Base-by-base conservation (phyloP, 1,140 invertebrate species). In the Berghia stephanieae region DNA sequence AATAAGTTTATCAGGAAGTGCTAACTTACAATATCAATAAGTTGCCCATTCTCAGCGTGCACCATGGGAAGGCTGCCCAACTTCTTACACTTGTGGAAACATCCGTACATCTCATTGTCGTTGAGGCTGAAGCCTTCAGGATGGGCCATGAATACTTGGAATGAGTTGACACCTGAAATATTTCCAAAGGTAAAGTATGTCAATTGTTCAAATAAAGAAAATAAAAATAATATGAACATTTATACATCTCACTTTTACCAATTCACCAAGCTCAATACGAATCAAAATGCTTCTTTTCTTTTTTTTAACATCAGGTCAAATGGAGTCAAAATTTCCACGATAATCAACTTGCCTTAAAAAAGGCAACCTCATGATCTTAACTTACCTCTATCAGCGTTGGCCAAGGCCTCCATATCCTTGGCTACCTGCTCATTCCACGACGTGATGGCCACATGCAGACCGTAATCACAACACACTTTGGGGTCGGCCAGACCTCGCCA, bases 91-190 rank as follows among this genome's bases (percentile, higher is more conserved):
- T 92, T 90, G 81, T 95, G 94, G 84, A 99, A 95, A 3, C 93
- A 92, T 79, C 94, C 92, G 83, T 96, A 95, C 16, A 99, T 90
- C 79, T 98, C 96, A 34, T 93, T 91, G 89, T 99, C 98, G 79
- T 93, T 91, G 18, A 99, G 90, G 95, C 98, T 97, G 86, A 94
- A 95, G 0, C 92, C 87, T 85, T 96, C 95, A 84, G 94, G 95
- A 87, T 99, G 99, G 0, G 97, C 96, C 95, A 99, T 97, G 89
- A 98, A 99, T 92, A 97, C 94, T 91, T 99, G 99, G 90, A 99
- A 99, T 0, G 97, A 98, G 89, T 98, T 99, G 44, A 99, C 91
- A 1, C 98, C 97, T 89, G 80, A 38, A 87, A 85, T 0, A 55
- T n/a, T n/a, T n/a, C n/a, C n/a, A n/a, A n/a, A n/a, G n/a, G n/a